Conservation (phyloP, 2,888 invertebrate genomes). For the Crioceris asparagi region DNA sequence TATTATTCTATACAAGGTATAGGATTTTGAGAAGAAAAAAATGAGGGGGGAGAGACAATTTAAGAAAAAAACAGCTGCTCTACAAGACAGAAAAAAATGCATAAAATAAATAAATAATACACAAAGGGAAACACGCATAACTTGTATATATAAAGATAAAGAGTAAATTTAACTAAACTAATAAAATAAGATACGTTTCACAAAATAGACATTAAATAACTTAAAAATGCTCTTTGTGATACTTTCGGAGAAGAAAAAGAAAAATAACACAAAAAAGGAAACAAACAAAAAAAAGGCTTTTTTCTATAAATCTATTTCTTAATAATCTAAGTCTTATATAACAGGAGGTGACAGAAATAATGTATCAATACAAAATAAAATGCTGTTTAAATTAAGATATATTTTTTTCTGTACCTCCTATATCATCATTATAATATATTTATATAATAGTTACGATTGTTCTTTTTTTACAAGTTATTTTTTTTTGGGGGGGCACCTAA, state of each 20-base stretch:
- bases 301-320: constrained; percentile 15
- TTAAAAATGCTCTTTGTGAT: too few species aligned
- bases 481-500: constrained; percentile 25
- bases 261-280: constrained; percentile 20
- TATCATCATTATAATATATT: too few species aligned
- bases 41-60: too few species aligned
- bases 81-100: too few species aligned
- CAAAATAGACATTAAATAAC: constrained; percentile 16
- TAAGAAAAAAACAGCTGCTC: too few species aligned
- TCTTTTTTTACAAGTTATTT: constrained; percentile 26
- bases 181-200: constrained; percentile 15
- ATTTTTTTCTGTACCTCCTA: constrained; percentile 18
- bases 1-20: constrained; percentile 28
- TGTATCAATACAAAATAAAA: too few species aligned
- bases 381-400: constrained; percentile 6
- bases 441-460: constrained; percentile 27
- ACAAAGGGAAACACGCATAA: too few species aligned
- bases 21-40: constrained; percentile 4
- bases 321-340: constrained; percentile 24
- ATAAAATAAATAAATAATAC: too few species aligned
- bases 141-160: too few species aligned
- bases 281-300: constrained; percentile 20
- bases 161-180: too few species aligned
- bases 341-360: constrained; percentile 18
- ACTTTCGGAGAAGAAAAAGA: constrained; percentile 11